phyloP scores from a whole-genome alignment of 2,888 invertebrate genomes.

The Trypoxylon attenuatum region DNA sequence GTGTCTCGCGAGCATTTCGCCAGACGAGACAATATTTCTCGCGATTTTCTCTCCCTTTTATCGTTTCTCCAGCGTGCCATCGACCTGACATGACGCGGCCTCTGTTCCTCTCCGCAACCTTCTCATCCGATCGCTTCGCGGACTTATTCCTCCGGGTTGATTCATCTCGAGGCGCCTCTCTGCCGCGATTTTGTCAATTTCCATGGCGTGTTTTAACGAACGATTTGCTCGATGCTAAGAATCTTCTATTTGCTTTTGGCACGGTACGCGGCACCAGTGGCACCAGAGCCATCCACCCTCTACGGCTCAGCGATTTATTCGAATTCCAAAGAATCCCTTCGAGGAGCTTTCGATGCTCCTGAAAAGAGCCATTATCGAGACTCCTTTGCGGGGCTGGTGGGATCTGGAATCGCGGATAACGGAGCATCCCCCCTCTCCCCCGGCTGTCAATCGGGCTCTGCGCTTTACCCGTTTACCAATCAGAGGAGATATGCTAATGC shows the following conservation, averaged over 20 bases:
- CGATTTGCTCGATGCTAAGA: slow-evolving; percentile 20
- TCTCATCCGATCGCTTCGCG: not conserved
- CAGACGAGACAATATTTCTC: slow-evolving; percentile 36
- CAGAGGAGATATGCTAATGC: not conserved
- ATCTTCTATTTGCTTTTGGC: not conserved
- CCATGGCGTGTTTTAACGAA: slow-evolving; percentile 22
- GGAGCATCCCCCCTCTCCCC: not conserved
- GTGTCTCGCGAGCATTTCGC: slow-evolving; percentile 33
- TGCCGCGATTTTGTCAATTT: not conserved
- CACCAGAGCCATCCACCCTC: not conserved
- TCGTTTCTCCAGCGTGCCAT: not conserved
- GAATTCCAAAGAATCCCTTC: slow-evolving; percentile 29
- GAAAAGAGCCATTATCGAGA: slow-evolving; percentile 35
- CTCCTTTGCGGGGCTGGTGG: not conserved
- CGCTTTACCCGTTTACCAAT: not conserved
- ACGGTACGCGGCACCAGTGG: not conserved
- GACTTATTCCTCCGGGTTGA: not conserved
- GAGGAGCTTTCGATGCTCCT: slow-evolving; percentile 12
- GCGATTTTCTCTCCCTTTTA: not conserved
- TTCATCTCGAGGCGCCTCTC: not conserved
- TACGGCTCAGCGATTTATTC: slow-evolving; percentile 32
- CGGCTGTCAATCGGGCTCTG: not conserved
- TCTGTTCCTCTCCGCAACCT: not conserved
- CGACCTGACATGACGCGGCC: not conserved
- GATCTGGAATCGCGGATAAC: not conserved